Evolutionary conservation across 92 coral and sea anemone species (phyloP), one percentile per base, ranked within the genome.

Genomic region (Zoanthus solanderi): DNA sequence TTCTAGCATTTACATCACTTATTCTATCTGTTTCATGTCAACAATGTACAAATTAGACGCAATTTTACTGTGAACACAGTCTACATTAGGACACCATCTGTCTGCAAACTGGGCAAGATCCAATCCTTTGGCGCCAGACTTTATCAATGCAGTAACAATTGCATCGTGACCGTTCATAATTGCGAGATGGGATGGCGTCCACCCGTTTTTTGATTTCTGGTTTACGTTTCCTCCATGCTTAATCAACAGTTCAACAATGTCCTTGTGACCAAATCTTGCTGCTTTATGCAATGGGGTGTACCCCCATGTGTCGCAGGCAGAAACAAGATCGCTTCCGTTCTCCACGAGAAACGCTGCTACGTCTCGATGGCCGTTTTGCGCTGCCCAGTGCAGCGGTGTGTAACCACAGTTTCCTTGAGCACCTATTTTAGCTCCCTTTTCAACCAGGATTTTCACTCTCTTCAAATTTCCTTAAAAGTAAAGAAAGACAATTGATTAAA

Each of bases 371-470:
- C 96, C 96, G 15, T 75, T 87, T 18, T 81, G 81, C 23, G 98
- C 94, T 29, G 98, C 96, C 83, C 81, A 89, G 56, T 93, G 96
- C 32, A 96, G 96, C 30, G 92, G 77, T 11, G 87, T 84, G 15
- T 80, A 61, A 12, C 75, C 17, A 14, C 85, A 65, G n/a, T 80
- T 14, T 13, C 85, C 85, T 23, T 44, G 5, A 23, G 44, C 60
- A 11, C 23, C 37, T 9, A 80, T 14, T 42, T 13, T 30, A 28
- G 74, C 85, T 66, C 85, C 75, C 45, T 63, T 80, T 46, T 50
- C 63, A 18, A 80, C 73, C 73, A 80, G 85, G 48, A 5, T n/a
- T 42, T 18, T 65, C 14, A 45, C 73, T 6, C 58, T 65, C 85
- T 80, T 80, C 23, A 80, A n/a, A 45, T 65, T 45, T 37, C 85